These are phyloP conservation scores for Monopis laevigella DNA, from an alignment of 2,888 invertebrate genomes.

Conservation along the genomic window DNA sequence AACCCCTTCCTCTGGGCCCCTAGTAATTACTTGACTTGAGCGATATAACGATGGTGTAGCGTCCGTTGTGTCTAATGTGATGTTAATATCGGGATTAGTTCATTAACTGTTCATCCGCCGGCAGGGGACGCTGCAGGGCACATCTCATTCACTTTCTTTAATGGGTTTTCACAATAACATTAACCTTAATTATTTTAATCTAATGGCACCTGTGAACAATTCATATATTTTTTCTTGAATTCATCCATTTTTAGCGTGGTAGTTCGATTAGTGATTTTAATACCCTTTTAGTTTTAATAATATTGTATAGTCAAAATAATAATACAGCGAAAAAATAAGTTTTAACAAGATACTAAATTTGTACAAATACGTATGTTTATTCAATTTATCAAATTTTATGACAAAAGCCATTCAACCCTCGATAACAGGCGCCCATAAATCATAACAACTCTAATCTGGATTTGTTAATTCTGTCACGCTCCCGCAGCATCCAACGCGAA, in stretches of 20 bases:
- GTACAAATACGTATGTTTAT: constrained; percentile 11
- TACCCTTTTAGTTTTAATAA: no score
- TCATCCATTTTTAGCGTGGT: no score
- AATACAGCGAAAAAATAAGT: no score
- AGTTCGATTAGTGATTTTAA: no score
- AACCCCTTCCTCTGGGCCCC: constrained; percentile 21
- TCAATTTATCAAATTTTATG: constrained; percentile 7
- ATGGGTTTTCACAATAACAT: no score
- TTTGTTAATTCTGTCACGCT: constrained; percentile 45
- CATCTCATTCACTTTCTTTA: no score
- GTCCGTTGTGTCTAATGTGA: constrained; percentile 62
- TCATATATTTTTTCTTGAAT: no score
- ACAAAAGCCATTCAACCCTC: constrained; percentile 23
- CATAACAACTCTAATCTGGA: constrained; percentile 48
- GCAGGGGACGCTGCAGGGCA: constrained; percentile 15
- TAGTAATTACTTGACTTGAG: constrained; percentile 31
- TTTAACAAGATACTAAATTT: no score
- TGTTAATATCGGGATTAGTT: constrained; percentile 66
- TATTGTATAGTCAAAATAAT: no score
- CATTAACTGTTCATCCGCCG: constrained; percentile 60
- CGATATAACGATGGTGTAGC: constrained; percentile 20
- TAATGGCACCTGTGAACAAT: no score
- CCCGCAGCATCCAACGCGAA: constrained; percentile 22
- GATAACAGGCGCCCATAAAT: constrained; percentile 48
- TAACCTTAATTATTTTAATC: no score